Evolutionary conservation across 2,888 invertebrate genomes (phyloP).

Genomic region (Clunio marinus): DNA sequence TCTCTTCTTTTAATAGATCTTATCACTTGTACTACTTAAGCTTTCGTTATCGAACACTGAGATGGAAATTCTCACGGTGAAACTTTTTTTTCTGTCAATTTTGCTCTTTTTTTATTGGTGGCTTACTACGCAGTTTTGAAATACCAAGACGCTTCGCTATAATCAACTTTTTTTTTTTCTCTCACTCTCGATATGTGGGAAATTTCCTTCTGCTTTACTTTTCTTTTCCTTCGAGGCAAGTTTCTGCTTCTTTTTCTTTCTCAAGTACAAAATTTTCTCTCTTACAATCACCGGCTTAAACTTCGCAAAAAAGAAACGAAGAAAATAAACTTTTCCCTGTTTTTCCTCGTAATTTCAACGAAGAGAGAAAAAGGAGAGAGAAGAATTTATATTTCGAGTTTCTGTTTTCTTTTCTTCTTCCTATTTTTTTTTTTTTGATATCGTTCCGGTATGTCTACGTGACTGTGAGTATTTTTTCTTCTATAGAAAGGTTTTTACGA

Average conservation of each 20-base stretch:
- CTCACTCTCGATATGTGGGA: neutral
- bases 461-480: neutral
- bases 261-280: no score
- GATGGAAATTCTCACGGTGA: neutral
- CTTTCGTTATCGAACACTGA: no score
- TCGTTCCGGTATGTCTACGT: slow-evolving; percentile 14
- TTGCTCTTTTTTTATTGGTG: no score
- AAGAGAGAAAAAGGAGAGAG: neutral
- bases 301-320: no score
- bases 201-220: neutral
- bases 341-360: neutral
- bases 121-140: slow-evolving; percentile 16
- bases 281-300: no score
- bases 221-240: no score
- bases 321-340: no score
- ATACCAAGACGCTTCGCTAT: neutral
- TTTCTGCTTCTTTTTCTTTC: no score
- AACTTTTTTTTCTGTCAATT: neutral
- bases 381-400: neutral
- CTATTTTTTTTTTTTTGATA: neutral
- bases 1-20: neutral
- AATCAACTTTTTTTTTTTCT: no score
- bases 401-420: no score
- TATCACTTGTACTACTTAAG: neutral
- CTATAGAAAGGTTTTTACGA: neutral